A percentile compares a stretch with the other conserved stretches of the same genome.
These are phyloP conservation scores for Vimba vimba DNA, from an alignment of 2,113 vertebrate species.

Conservation along the genomic window DNA sequence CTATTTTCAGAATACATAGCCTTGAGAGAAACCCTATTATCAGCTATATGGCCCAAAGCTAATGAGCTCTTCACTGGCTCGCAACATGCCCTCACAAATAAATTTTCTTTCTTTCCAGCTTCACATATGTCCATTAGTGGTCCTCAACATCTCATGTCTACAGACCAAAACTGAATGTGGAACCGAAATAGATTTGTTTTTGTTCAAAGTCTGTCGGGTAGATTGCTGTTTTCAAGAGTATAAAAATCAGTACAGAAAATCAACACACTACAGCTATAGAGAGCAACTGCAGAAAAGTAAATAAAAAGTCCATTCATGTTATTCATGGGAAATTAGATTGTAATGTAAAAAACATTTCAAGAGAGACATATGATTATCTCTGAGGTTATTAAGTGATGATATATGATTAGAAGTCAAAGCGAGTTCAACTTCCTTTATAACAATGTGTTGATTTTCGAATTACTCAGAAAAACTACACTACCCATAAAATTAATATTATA, in stretches of 20 bases:
- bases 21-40: constrained; percentile 75
- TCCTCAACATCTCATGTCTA: constrained; percentile 50
- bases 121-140: constrained; percentile 60
- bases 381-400: too few species aligned
- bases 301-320: background rate
- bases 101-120: constrained; percentile 62
- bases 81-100: constrained; percentile 75
- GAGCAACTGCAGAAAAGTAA: background rate
- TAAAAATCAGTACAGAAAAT: constrained; percentile 2
- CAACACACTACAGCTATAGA: background rate
- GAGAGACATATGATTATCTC: too few species aligned
- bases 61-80: constrained; percentile 75
- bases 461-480: too few species aligned
- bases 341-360: too few species aligned
- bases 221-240: constrained; percentile 34
- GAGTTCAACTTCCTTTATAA: too few species aligned
- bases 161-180: constrained; percentile 26
- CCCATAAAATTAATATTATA: too few species aligned
- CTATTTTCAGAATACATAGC: constrained; percentile 65
- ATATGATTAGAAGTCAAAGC: too few species aligned
- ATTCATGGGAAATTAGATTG: background rate
- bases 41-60: constrained; percentile 69
- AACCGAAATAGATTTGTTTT: constrained; percentile 48
- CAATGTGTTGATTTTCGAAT: too few species aligned
- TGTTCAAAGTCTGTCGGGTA: constrained; percentile 33